phyloP scores from a whole-genome alignment of 2,113 vertebrate species.

The Paradoxurus hermaphroditus region DNA sequence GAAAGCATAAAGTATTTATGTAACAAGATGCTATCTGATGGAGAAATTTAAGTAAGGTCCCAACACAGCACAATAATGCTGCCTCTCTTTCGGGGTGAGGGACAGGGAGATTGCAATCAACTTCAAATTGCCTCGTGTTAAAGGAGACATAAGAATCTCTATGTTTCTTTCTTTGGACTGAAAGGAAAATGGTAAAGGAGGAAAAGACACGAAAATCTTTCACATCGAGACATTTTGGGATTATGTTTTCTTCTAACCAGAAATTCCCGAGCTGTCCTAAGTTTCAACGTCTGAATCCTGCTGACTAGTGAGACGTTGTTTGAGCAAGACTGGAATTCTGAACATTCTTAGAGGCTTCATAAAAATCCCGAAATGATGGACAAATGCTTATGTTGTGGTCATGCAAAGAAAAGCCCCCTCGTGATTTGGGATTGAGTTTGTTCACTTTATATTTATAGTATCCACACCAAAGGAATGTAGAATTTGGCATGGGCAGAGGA shows the following conservation, averaged over 20 bases:
- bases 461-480: slow-evolving; percentile 57
- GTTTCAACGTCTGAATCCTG: neutral
- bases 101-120: neutral
- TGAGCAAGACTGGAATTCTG: slow-evolving; percentile 65
- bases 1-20: slow-evolving; percentile 38
- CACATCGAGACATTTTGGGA: neutral
- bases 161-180: neutral
- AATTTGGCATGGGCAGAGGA: slow-evolving; percentile 38
- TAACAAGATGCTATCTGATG: slow-evolving; percentile 34
- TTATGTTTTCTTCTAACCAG: neutral
- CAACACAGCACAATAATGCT: neutral
- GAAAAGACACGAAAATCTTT: neutral
- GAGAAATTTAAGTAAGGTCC: slow-evolving; percentile 16
- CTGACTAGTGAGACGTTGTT: neutral
- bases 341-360: slow-evolving; percentile 45
- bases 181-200: neutral
- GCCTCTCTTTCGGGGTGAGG: neutral
- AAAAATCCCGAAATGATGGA: slow-evolving; percentile 62
- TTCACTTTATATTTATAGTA: slow-evolving; percentile 48
- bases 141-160: slow-evolving; percentile 28
- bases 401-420: slow-evolving; percentile 63
- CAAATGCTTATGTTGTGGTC: slow-evolving; percentile 62
- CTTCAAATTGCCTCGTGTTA: neutral
- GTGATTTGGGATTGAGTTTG: slow-evolving; percentile 18
- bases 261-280: slow-evolving; percentile 28